Conservation (phyloP, 1,140 invertebrate species). For the Panonychus citri region DNA sequence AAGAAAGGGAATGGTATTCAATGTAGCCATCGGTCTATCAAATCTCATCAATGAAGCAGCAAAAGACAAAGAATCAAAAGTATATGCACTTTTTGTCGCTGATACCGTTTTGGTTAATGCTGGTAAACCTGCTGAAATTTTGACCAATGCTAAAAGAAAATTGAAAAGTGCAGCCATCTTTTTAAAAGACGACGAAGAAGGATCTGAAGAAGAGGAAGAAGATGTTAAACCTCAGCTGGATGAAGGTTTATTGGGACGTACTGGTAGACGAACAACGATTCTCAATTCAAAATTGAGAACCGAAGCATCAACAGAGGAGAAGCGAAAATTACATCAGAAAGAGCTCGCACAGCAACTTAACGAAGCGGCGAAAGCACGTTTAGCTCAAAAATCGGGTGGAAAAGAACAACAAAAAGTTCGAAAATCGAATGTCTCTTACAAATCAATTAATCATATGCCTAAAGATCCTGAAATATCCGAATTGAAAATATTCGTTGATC, state of each 20-base stretch:
- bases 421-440: conserved; percentile 88
- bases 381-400: conserved; percentile 55
- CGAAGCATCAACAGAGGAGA: conserved; percentile 88
- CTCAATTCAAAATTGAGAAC: conserved; percentile 82
- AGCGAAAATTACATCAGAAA: conserved; percentile 85
- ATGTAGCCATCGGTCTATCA: conserved; percentile 79
- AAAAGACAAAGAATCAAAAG: conserved; percentile 61
- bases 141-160: conserved; percentile 74
- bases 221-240: conserved; percentile 44
- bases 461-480: conserved; percentile 76
- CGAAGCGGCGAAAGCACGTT: conserved; percentile 65
- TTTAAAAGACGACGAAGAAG: conserved; percentile 48
- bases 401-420: conserved; percentile 59
- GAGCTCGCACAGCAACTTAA: conserved; percentile 76
- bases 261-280: conserved; percentile 69
- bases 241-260: conserved; percentile 43
- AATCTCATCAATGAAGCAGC: conserved; percentile 53
- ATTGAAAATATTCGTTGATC: conserved; percentile 85
- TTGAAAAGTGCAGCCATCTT: conserved; percentile 91
- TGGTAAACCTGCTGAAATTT: conserved; percentile 49
- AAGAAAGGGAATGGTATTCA: conserved; percentile 87
- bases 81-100: conserved; percentile 80
- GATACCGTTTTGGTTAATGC: conserved; percentile 88
- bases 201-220: conserved; percentile 39
- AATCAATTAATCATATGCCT: conserved; percentile 71